Evolutionary conservation across 2,888 invertebrate species (phyloP).

Genomic region (Drosophila algonquin): DNA sequence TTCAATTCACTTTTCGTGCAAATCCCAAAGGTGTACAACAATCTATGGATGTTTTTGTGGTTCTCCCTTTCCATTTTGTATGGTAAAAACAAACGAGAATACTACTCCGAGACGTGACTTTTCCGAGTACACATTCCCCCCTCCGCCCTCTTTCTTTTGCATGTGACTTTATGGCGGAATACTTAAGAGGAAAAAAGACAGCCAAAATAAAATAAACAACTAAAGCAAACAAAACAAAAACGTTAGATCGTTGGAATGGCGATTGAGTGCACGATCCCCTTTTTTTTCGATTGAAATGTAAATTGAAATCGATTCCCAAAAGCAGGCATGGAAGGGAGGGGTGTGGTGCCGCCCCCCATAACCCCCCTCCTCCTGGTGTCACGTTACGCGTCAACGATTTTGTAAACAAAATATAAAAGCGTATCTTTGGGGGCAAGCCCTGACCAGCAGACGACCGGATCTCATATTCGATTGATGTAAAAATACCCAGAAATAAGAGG

Average conservation of each 20-base stretch:
- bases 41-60: not conserved
- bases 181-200: not conserved
- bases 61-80: not conserved
- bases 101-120: constrained; percentile 3
- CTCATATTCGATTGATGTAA: not conserved
- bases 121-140: not conserved
- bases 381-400: constrained; percentile 24
- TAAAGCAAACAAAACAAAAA: not conserved
- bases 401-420: not conserved
- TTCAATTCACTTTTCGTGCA: constrained; percentile 23
- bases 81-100: not conserved
- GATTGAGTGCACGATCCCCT: not conserved
- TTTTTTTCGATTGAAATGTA: not conserved
- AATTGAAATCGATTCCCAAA: not conserved
- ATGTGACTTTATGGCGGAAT: constrained; percentile 2
- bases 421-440: constrained; percentile 2
- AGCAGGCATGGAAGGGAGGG: not conserved
- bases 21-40: not conserved
- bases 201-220: not conserved
- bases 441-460: not conserved
- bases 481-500: not conserved
- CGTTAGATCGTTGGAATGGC: not conserved
- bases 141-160: not conserved
- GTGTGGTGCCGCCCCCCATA: not conserved
- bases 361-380: not conserved